phyloP scores from a whole-genome alignment of 2,797 vertebrate species.

The Miichthys miiuy region DNA sequence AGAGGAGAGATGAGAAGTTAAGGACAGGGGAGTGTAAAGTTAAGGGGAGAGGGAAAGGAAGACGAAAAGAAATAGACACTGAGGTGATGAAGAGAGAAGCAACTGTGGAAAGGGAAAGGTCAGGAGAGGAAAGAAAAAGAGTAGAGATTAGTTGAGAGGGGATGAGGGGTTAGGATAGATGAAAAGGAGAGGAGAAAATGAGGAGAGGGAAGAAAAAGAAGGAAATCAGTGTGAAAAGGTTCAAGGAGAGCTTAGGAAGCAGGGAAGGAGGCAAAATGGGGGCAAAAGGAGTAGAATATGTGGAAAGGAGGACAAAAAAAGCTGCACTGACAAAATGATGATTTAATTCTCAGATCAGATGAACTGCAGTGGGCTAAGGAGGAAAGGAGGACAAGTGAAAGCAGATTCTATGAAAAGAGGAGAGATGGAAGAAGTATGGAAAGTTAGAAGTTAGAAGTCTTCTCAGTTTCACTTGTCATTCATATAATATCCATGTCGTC shows the following conservation, averaged over 20 bases:
- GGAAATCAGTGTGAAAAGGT: not conserved
- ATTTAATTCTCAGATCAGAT: not conserved
- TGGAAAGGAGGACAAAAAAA: not conserved
- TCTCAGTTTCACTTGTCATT: conserved; percentile 23
- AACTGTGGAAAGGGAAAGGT: not conserved
- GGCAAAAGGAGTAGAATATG: not conserved
- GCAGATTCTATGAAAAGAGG: not conserved
- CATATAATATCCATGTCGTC: not conserved
- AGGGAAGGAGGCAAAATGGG: not conserved
- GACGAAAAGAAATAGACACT: not conserved
- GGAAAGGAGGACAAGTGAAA: conserved; percentile 2
- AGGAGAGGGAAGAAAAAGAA: not conserved
- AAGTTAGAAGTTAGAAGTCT: conserved; percentile 9
- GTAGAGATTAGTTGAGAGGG: not conserved
- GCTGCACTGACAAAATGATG: not conserved
- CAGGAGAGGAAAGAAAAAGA: too few relatives aligned
- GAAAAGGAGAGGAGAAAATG: not conserved
- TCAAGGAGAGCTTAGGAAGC: not conserved
- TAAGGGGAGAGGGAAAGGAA: not conserved
- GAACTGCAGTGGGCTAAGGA: not conserved
- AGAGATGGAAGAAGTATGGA: not conserved
- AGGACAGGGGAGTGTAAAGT: not conserved
- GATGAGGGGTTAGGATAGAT: not conserved
- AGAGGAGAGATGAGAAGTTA: not conserved
- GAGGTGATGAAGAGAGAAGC: not conserved